Base-by-base conservation (phyloP, 2,113 vertebrate species). In the Clarias macrocephalus region DNA sequence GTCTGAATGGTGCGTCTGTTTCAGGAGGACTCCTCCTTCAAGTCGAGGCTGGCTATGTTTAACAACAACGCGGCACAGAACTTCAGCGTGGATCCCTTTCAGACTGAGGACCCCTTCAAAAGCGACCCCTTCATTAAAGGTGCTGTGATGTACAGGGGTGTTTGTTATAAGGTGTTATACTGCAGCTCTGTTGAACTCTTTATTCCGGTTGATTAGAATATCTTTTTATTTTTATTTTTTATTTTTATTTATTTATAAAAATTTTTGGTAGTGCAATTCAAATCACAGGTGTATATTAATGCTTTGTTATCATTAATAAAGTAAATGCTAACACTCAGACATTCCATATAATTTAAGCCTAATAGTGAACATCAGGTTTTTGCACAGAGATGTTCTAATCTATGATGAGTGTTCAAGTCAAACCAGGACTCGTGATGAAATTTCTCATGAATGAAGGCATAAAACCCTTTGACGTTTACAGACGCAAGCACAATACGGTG, bases 21-120 rank as follows among this genome's bases (percentile, higher is more conserved):
- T 82, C 88, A 99, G 97, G 96, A 96, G 1, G 95, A 96, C 83
- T 96, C 97, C 84, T 96, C 97, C 0, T 96, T 99, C 93, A 97
- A 96, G 92, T 97, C 95, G 54, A 98, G 93, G 92, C 93, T 96
- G 88, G 95, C 97, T 92, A 93, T 96, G 93, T 99, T 99, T 92
- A 95, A 95, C 92, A 96, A 88, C 91, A 95, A 89, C 5, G 60
- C 52, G 15, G 62, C 93, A 1, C 97, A 96, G 79, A 96, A 96
- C 3, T 42, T 95, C 86, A 95, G 93, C 4, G 87, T 95, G 62
- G 98, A 99, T 89, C 97, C 98, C 72, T 99, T 99, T 94, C 96
- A 98, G 90, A 94, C 94, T 0, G 97, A 99, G 88, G 97, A 99
- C 93, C 98, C 98, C 85, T 99, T 99, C 94, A 97, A 97, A 92